Evolutionary conservation across 1,140 invertebrate genomes (phyloP).

Genomic region (Trichonephila inaurata): DNA sequence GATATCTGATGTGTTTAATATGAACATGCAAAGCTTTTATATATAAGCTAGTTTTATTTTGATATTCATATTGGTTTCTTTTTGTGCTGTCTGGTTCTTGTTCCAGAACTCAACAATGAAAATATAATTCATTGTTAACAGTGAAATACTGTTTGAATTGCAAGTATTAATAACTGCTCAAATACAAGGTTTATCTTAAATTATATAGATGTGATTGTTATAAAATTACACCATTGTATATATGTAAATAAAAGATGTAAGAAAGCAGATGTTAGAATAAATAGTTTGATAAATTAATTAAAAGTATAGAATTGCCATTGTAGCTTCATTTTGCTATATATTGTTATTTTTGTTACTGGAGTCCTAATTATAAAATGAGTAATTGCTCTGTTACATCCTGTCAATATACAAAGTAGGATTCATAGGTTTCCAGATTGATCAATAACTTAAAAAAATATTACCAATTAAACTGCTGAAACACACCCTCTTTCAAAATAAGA

Average conservation of each 20-base stretch:
- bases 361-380: too few relatives aligned
- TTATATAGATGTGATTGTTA: background rate
- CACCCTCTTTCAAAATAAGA: too few relatives aligned
- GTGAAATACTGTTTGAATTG: background rate
- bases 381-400: too few relatives aligned
- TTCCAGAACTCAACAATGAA: background rate
- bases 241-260: conserved; percentile 10
- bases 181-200: background rate
- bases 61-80: too few relatives aligned
- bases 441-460: too few relatives aligned
- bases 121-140: background rate
- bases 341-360: too few relatives aligned
- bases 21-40: too few relatives aligned
- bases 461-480: too few relatives aligned
- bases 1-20: too few relatives aligned
- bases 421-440: too few relatives aligned
- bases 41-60: too few relatives aligned
- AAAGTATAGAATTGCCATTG: background rate
- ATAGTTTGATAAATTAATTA: background rate
- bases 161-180: conserved; percentile 4
- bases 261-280: background rate
- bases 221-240: background rate
- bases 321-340: background rate
- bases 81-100: background rate
- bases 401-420: too few relatives aligned